Evolutionary conservation across 2,797 vertebrate genomes (phyloP), one percentile per base, ranked within the genome.

Genomic region (Cryptoprocta ferox): DNA sequence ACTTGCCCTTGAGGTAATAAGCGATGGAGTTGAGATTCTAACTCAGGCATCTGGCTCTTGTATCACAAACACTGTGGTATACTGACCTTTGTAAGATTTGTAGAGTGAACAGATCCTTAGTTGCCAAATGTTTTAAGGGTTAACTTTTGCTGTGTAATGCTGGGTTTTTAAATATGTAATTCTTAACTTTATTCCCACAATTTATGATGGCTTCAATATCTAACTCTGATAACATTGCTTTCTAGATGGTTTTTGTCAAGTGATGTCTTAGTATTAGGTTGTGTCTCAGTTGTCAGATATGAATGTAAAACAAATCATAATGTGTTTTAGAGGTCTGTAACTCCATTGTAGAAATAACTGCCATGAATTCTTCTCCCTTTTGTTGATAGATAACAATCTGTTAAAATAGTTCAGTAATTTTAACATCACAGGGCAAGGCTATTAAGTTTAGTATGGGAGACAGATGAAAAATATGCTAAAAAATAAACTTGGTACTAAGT

Each of bases 401-500:
- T 94, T 80, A 26, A 88, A 89, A 76, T 80, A 21, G 15, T 39
- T 45, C 53, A 79, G 68, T 73, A 73, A 56, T 86, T 87, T 93
- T 70, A 66, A 56, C 15, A 86, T 89, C 66, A 79, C 19, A 82
- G 26, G 61, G 59, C 50, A 79, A 87, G 10, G 10, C 45, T 88
- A 63, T 78, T 88, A 82, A 95, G 63, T 92, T 61, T 66, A 71
- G 32, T 84, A 35, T 76, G 35, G 56, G 76, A 93, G 59, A 79
- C 53, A 91, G 68, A 71, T 94, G 89, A 96, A 95, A 97, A 97
- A 88, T 91, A 85, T 12, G 65, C 79, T 96, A 83, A 95, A 75
- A 97, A 95, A 95, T 97, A 96, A 96, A 92, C 70, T 45, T 92
- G 79, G n/a, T 91, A 76, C 32, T 56, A 93, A 95, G 80, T 96